Evolutionary conservation across 1,140 invertebrate genomes (phyloP).

Genomic region (Danaus plexippus): DNA sequence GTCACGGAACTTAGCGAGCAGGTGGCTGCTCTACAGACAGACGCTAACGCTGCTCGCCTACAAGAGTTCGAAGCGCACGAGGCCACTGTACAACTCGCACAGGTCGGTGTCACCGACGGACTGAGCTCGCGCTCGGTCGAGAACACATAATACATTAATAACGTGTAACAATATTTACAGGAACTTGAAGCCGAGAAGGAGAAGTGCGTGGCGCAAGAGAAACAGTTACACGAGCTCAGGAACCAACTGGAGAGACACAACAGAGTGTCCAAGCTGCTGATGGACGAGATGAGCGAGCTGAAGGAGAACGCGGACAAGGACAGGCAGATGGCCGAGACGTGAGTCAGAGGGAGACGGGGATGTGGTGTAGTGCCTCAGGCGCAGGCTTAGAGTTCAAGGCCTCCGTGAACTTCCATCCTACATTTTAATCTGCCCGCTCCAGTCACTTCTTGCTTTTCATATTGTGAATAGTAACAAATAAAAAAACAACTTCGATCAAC

Average conservation of each 20-base stretch:
- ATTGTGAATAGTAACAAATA: no score
- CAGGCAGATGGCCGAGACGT: conserved; percentile 72
- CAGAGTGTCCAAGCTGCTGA: conserved; percentile 76
- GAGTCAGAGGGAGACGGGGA: conserved; percentile 28
- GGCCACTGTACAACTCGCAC: conserved; percentile 67
- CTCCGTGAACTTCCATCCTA: no score
- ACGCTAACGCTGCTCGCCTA: conserved; percentile 75
- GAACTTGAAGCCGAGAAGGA: conserved; percentile 74
- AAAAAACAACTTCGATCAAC: no score
- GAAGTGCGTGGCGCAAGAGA: conserved; percentile 60
- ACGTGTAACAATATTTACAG: conserved; percentile 23
- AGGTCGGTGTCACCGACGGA: conserved; percentile 38
- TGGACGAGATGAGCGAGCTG: conserved; percentile 75
- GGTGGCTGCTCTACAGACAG: conserved; percentile 77
- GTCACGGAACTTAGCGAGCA: conserved; percentile 77
- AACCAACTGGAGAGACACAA: conserved; percentile 75
- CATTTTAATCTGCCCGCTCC: no score
- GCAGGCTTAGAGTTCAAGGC: no score
- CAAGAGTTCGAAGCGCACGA: conserved; percentile 82
- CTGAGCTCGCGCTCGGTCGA: no score
- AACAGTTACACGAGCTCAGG: conserved; percentile 71
- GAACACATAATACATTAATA: no score
- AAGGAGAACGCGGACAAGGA: conserved; percentile 75
- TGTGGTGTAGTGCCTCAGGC: neutral
- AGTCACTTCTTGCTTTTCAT: no score